phyloP scores from a whole-genome alignment of 2,888 invertebrate genomes.

The Dasypolia templi region DNA sequence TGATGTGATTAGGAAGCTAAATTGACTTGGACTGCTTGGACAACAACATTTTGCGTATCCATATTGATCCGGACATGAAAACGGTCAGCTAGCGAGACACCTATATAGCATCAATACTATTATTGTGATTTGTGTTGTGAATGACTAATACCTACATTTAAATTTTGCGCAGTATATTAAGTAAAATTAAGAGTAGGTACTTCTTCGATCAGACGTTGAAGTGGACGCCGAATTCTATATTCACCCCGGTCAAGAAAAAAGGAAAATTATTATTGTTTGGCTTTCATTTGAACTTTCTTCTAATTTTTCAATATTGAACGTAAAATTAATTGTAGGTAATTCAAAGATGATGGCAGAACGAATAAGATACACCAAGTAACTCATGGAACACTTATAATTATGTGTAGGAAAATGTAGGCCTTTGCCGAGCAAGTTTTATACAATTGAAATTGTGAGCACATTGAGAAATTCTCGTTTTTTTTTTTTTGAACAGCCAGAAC shows the following conservation, averaged over 20 bases:
- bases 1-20: conserved; percentile 41
- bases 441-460: background rate
- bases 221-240: background rate
- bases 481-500: background rate
- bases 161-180: background rate
- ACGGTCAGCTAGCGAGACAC: conserved; percentile 9
- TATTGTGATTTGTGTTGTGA: conserved; percentile 10
- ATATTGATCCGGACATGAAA: conserved; percentile 43
- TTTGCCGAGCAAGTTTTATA: background rate
- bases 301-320: background rate
- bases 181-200: too few relatives aligned
- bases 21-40: conserved; percentile 32
- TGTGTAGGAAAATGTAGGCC: background rate
- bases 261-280: background rate
- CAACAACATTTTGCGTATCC: conserved; percentile 39
- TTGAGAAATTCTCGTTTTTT: background rate
- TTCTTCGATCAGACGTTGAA: conserved; percentile 8
- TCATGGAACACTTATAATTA: background rate
- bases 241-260: background rate
- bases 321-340: background rate
- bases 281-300: too few relatives aligned
- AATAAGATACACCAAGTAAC: background rate
- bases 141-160: conserved; percentile 4
- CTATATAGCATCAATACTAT: background rate
- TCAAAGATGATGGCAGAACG: background rate